A percentile compares a stretch with the other conserved stretches of the same genome.
Evolutionary conservation across 2,113 vertebrate genomes (phyloP).

Genomic region (Tupaia chinensis): DNA sequence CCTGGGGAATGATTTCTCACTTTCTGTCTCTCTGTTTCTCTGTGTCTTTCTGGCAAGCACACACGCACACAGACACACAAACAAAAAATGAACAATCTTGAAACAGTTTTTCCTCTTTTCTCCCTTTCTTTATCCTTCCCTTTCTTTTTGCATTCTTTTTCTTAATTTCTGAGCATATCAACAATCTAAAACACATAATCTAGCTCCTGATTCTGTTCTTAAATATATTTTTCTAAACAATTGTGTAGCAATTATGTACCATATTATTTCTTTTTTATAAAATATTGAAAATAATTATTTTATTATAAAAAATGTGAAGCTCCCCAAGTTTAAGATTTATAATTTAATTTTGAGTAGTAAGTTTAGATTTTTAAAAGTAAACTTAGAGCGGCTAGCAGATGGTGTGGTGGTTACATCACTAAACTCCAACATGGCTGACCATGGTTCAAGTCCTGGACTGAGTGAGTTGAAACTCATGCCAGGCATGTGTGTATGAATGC

Average conservation of each 20-base stretch:
- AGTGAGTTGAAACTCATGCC: no score
- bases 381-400: background rate
- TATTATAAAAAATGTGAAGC: background rate
- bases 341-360: conserved; percentile 3
- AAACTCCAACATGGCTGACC: no score
- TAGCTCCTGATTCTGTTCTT: background rate
- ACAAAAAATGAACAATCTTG: background rate
- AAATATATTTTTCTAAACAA: background rate
- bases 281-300: background rate
- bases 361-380: conserved; percentile 31
- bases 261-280: background rate
- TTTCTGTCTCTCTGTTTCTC: no score
- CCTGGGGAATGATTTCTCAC: no score
- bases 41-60: no score
- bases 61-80: background rate
- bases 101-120: background rate
- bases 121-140: background rate
- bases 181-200: background rate
- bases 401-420: no score
- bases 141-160: background rate
- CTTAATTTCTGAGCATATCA: background rate
- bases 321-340: background rate
- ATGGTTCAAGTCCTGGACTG: no score
- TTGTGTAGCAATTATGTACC: background rate
- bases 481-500: no score